Evolutionary conservation across 2,113 vertebrate species (phyloP), one percentile per base, ranked within the genome.

Genomic region (Scomber japonicus): DNA sequence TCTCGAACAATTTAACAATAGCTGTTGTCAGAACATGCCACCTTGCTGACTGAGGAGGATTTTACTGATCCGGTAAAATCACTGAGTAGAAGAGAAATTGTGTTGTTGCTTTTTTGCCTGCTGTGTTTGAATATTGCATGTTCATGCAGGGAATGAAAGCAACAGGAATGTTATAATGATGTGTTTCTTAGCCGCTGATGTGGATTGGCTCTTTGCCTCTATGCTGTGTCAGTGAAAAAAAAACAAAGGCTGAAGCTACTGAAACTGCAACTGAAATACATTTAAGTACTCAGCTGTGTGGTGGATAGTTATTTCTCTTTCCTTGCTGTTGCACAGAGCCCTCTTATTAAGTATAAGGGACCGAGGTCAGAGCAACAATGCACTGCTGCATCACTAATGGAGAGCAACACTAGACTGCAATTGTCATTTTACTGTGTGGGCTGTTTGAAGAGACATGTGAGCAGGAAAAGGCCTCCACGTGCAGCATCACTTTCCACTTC

Each of bases 161-260:
- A 6, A 35, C 57, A 86, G 75, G 77, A 91, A 85, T 77, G 63
- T 61, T 50, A 56, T 78, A 80, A 88, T 82, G 54, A 85, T 59
- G 61, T 40, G 82, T 88, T 85, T 80, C 69, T 83, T 24, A 73
- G 66, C 66, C 69, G 15, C 72, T 53, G 83, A 14, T 57, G 57
- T 83, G 81, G 66, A 67, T 48, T 79, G 75, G 75, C 54, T 49
- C 66, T 53, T 27, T 80, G 67, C 75, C 72, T 64, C 19, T 61
- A 70, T 57, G 75, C 54, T 55, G 44, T 64, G 67, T 79, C 27
- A 49, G 56, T 71, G 16, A 70, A 84, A 75, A 70, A 84, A 75
- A 78, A 1, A 64, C 53, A 44, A 27, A 64, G 30, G 11, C 31
- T 13, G 57, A 13, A 75, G 68, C 67, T 35, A 62, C 65, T 66